Evolutionary conservation across 2,888 invertebrate species (phyloP).

Genomic region (Cetonia aurata): DNA sequence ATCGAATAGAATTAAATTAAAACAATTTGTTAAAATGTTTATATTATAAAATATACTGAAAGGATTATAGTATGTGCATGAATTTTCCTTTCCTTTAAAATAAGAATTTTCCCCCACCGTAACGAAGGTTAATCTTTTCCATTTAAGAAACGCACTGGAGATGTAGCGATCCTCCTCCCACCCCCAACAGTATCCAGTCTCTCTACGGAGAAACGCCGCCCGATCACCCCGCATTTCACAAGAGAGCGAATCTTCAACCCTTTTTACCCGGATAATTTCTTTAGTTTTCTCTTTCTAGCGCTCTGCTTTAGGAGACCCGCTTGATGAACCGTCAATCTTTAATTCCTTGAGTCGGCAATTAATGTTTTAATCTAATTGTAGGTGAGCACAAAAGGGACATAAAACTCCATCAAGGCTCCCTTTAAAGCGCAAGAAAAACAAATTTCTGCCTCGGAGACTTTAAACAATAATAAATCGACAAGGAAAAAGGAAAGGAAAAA

Average conservation of each 20-base stretch:
- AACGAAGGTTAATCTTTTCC: slow-evolving; percentile 27
- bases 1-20: no score
- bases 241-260: slow-evolving; percentile 43
- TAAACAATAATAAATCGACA: slow-evolving; percentile 42
- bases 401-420: slow-evolving; percentile 41
- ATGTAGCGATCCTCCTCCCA: slow-evolving; percentile 18
- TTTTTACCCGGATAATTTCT: slow-evolving; percentile 46
- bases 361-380: slow-evolving; percentile 48
- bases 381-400: slow-evolving; percentile 45
- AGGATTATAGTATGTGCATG: background rate
- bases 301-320: slow-evolving; percentile 37
- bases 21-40: no score
- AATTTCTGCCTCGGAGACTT: slow-evolving; percentile 41
- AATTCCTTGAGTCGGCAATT: slow-evolving; percentile 49
- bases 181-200: slow-evolving; percentile 24
- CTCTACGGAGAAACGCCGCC: slow-evolving; percentile 22
- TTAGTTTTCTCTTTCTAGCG: slow-evolving; percentile 42
- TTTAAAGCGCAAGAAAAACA: slow-evolving; percentile 42
- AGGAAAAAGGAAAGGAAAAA: slow-evolving; percentile 21
- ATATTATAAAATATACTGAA: no score
- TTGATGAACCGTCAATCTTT: slow-evolving; percentile 52
- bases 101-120: slow-evolving; percentile 15
- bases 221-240: slow-evolving; percentile 30
- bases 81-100: slow-evolving; percentile 17
- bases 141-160: slow-evolving; percentile 27